These are phyloP conservation scores for Lepeophtheirus salmonis DNA, from an alignment of 1,140 invertebrate genomes.

Conservation along the genomic window DNA sequence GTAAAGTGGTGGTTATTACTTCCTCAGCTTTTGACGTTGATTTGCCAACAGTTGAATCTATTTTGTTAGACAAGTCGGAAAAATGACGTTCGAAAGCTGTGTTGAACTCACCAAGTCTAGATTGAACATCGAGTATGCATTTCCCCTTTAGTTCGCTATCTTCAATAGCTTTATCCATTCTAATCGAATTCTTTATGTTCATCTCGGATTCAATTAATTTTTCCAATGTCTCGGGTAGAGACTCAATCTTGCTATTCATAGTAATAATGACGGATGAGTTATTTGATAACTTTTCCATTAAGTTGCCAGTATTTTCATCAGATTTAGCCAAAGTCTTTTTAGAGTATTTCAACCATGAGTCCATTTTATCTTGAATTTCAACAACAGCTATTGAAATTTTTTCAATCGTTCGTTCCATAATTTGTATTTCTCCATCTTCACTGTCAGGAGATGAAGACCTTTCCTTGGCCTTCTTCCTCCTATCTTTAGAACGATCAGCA, in stretches of 20 bases:
- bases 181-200: too few relatives aligned
- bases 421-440: not conserved
- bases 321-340: not conserved
- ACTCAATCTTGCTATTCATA: not conserved
- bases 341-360: not conserved
- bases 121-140: not conserved
- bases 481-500: not conserved
- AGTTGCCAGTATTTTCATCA: not conserved
- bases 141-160: not conserved
- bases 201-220: not conserved
- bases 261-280: not conserved
- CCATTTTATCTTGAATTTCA: slow-evolving; percentile 2
- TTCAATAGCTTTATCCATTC: not conserved
- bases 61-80: not conserved
- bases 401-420: not conserved
- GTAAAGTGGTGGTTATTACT: not conserved
- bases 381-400: not conserved
- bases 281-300: not conserved
- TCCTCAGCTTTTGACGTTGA: not conserved
- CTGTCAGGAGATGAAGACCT: slow-evolving; percentile 1
- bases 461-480: not conserved
- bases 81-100: not conserved
- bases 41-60: not conserved
- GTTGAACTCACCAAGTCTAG: not conserved
- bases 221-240: not conserved